Evolutionary conservation across 2,113 vertebrate species (phyloP).

Genomic region (Xenopus tropicalis): DNA sequence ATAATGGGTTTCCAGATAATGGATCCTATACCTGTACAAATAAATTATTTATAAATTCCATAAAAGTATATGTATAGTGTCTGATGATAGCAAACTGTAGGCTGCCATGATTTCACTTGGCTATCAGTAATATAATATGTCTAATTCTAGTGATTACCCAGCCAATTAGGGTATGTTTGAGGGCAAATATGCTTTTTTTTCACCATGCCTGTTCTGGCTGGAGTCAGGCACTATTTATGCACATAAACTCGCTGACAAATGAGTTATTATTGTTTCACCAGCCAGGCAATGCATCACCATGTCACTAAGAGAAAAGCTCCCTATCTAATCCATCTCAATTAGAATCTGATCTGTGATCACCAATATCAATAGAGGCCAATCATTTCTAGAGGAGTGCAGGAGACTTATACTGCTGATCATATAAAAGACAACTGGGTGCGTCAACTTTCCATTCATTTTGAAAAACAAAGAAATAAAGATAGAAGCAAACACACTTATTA

Average conservation of each 20-base stretch:
- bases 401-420: conserved; percentile 62
- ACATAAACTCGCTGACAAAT: no score
- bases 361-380: conserved; percentile 55
- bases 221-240: neutral
- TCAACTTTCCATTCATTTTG: conserved; percentile 49
- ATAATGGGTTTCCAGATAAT: no score
- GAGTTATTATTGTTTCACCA: no score
- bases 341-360: conserved; percentile 51
- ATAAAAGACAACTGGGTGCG: conserved; percentile 55
- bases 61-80: no score
- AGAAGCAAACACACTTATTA: conserved; percentile 44
- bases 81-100: no score
- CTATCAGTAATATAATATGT: no score
- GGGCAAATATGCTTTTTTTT: no score
- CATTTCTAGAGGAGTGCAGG: conserved; percentile 56
- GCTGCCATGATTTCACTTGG: no score
- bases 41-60: no score
- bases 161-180: no score
- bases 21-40: no score
- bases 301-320: conserved; percentile 53
- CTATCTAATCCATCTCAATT: conserved; percentile 64
- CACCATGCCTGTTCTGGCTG: neutral
- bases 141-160: no score
- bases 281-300: neutral
- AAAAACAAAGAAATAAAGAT: conserved; percentile 53